Base-by-base conservation (phyloP, 2,888 invertebrate species). In the Galerucella pusilla region DNA sequence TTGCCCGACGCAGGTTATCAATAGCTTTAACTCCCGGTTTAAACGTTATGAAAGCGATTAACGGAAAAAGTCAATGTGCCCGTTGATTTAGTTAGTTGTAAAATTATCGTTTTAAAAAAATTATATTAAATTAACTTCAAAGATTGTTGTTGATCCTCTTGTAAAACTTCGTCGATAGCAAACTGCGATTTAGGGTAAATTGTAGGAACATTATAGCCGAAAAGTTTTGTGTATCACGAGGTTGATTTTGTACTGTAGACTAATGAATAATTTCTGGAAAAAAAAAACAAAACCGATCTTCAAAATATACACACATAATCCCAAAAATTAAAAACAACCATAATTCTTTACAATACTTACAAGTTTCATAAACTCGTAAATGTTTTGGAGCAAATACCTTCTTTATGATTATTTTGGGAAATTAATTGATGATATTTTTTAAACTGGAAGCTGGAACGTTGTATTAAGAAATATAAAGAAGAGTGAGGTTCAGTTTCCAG, bases 171-270 rank as follows among this genome's bases (percentile, higher is more conserved):
- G 83, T 83, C 81, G 81, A 84, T 85, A 86, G 86, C 85, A 84
- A 83, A 83, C 86, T 86, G 86, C 86, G 83, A 82, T 82, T 78
- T 80, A 71, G 78, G 79, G 79, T 78, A 78, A 81, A 80, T 78
- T 79, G 70, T 84, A 83, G 81, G 83, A 84, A 83, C 83, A 79
- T 82, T 82, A 79, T 81, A 80, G 82, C 83, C 84, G 82, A 81
- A 85, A 81, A 78, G 68, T 75, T 76, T 75, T 78, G 80, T 65
- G 78, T 84, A 85, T 84, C 85, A 85, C 85, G 83, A 83, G 81
- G 76, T 78, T 79, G 72, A 81, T 86, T 85, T 86, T 86, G 85
- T 86, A 85, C 85, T 87, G 84, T 85, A 78, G 82, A 85, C 85
- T 81, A 85, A 86, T 84, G 81, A 72, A 75, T 71, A 80, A 82